A percentile compares a stretch with the other conserved stretches of the same genome.
Evolutionary conservation across 2,797 vertebrate species (phyloP).

Genomic region (Dendrocincla tyrannina): DNA sequence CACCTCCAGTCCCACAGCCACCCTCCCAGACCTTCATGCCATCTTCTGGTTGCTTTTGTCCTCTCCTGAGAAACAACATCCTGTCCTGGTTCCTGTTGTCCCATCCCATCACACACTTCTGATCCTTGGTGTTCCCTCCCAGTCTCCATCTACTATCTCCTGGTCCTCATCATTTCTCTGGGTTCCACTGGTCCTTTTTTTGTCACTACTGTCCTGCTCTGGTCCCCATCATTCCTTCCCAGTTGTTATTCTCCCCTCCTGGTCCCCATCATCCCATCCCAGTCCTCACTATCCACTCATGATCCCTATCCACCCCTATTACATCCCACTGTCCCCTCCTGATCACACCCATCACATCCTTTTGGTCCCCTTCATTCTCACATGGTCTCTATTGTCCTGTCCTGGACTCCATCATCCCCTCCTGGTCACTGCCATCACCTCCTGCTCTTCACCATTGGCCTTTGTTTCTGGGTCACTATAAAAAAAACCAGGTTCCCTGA

Average conservation of each 20-base stretch:
- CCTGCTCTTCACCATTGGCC: not conserved
- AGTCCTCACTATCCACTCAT: not conserved
- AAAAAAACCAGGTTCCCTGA: not conserved
- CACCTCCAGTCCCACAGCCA: not conserved
- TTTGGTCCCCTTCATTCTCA: not conserved
- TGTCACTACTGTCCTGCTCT: not conserved
- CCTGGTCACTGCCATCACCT: not conserved
- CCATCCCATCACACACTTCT: not conserved
- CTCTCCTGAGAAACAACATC: not conserved
- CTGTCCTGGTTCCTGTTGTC: not conserved
- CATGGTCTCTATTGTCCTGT: not conserved
- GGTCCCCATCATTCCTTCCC: not conserved
- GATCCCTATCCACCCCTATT: not conserved
- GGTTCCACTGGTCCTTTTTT: not conserved
- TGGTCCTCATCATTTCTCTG: not conserved
- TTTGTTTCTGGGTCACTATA: not conserved
- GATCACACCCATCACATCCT: not conserved
- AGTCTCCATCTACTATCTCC: not conserved
- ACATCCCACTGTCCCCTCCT: not conserved
- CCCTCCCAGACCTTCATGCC: not conserved
- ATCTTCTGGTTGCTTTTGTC: not conserved
- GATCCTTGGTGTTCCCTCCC: not conserved
- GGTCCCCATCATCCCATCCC: not conserved
- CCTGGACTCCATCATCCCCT: not conserved
- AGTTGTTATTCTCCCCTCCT: not conserved